Evolutionary conservation across 2,797 vertebrate species (phyloP).

Genomic region (Coregonus sp.): DNA sequence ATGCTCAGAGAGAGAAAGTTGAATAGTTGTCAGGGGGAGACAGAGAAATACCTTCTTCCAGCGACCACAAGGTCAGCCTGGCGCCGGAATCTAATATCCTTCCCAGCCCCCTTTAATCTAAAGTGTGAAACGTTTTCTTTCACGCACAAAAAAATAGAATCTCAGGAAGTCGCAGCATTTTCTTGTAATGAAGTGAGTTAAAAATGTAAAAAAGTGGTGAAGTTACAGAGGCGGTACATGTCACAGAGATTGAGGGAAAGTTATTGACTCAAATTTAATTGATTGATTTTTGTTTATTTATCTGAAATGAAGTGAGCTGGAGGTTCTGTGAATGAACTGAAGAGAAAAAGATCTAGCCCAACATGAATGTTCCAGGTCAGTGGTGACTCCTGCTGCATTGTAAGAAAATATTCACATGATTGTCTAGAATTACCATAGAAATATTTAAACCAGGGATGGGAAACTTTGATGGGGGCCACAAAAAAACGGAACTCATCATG

Average conservation of each 20-base stretch:
- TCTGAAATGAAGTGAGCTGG: neutral
- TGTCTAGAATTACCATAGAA: neutral
- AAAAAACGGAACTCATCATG: too few relatives aligned
- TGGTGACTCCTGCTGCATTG: neutral
- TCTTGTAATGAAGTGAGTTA: too few relatives aligned
- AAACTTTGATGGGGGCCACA: too few relatives aligned
- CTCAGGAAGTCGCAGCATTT: neutral
- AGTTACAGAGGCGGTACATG: neutral
- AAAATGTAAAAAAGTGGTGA: too few relatives aligned
- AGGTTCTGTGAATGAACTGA: neutral
- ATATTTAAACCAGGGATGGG: neutral
- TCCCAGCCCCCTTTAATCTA: slow-evolving; percentile 15
- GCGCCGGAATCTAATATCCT: slow-evolving; percentile 30
- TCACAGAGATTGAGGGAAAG: neutral
- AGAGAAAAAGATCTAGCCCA: neutral
- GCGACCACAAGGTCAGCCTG: slow-evolving; percentile 14
- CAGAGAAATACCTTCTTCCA: neutral
- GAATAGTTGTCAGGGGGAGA: slow-evolving; percentile 10
- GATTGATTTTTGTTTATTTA: neutral
- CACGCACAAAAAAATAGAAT: neutral
- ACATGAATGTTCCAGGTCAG: neutral
- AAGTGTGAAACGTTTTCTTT: slow-evolving; percentile 27
- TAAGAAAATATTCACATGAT: neutral
- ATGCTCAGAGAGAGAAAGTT: slow-evolving; percentile 10
- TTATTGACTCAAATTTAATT: neutral